Percentiles rank a stretch among this genome's conserved stretches.
Conservation (phyloP, 1,140 invertebrate genomes). For the Maniola jurtina region DNA sequence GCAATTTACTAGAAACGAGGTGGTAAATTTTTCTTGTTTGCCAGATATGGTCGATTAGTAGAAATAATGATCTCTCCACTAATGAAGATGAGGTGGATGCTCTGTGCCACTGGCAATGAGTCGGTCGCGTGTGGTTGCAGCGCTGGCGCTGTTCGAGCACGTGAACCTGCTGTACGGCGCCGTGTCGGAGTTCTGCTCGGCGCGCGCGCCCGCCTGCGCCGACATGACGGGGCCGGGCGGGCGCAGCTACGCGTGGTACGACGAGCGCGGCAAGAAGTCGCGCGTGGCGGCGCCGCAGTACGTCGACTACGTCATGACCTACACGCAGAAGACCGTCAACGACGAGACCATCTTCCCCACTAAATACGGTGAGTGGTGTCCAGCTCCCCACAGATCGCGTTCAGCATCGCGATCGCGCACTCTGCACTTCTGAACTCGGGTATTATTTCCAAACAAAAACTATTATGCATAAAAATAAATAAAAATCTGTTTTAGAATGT, state of each 20-base stretch:
- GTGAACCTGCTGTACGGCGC: slow-evolving; percentile 98
- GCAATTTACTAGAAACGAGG: too few relatives aligned
- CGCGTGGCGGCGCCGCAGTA: slow-evolving; percentile 98
- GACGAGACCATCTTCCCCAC: slow-evolving; percentile 98
- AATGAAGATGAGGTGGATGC: too few relatives aligned
- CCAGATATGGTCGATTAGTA: too few relatives aligned
- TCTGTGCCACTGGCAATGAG: too few relatives aligned
- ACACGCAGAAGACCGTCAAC: slow-evolving; percentile 97
- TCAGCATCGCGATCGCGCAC: too few relatives aligned
- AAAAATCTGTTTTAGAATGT: too few relatives aligned
- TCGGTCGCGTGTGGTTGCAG: slow-evolving; percentile 75
- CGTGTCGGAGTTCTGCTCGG: slow-evolving; percentile 98
- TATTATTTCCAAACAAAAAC: too few relatives aligned
- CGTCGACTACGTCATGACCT: slow-evolving; percentile 99
- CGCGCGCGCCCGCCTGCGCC: slow-evolving; percentile 92
- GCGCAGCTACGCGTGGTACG: slow-evolving; percentile 98
- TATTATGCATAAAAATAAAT: too few relatives aligned
- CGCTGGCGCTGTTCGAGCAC: slow-evolving; percentile 98
- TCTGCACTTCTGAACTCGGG: too few relatives aligned
- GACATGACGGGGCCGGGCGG: slow-evolving; percentile 97
- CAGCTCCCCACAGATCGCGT: too few relatives aligned
- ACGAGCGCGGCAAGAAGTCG: slow-evolving; percentile 98
- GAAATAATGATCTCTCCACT: background rate
- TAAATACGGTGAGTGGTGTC: slow-evolving; percentile 95
- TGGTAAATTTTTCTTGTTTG: too few relatives aligned